Conservation (phyloP, 92 coral and sea anemone species). For the Porites rus region DNA sequence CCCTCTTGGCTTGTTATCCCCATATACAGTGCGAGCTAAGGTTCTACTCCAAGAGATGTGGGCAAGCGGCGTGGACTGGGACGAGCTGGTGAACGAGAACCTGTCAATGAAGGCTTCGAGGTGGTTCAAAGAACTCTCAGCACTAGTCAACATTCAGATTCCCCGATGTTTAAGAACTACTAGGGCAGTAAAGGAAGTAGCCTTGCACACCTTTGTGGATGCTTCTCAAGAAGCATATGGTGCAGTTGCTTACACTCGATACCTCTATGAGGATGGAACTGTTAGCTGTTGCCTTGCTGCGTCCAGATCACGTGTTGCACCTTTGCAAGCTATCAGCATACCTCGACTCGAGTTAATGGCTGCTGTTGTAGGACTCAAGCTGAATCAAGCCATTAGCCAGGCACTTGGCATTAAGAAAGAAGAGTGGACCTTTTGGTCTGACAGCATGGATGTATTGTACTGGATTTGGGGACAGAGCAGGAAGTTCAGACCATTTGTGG, state of each 20-base stretch:
- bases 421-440: background rate
- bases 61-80: conserved; percentile 76
- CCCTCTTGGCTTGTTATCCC: too few relatives aligned
- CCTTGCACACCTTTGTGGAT: conserved; percentile 39
- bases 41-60: conserved; percentile 55
- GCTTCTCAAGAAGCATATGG: conserved; percentile 64
- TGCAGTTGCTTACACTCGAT: conserved; percentile 48
- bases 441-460: background rate
- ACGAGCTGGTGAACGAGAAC: conserved; percentile 47
- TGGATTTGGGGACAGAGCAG: background rate
- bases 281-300: conserved; percentile 33
- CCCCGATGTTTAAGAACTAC: background rate
- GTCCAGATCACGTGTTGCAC: conserved; percentile 58
- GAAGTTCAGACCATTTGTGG: background rate
- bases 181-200: too few relatives aligned
- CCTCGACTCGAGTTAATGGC: conserved; percentile 68
- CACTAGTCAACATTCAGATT: conserved; percentile 21
- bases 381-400: conserved; percentile 22
- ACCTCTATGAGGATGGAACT: conserved; percentile 51
- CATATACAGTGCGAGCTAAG: conserved; percentile 45
- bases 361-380: conserved; percentile 47
- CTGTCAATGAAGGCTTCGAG: background rate
- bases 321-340: conserved; percentile 56
- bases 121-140: conserved; percentile 54
- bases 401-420: background rate